Conservation (phyloP, 1,140 invertebrate genomes). For the Bombus superbus region DNA sequence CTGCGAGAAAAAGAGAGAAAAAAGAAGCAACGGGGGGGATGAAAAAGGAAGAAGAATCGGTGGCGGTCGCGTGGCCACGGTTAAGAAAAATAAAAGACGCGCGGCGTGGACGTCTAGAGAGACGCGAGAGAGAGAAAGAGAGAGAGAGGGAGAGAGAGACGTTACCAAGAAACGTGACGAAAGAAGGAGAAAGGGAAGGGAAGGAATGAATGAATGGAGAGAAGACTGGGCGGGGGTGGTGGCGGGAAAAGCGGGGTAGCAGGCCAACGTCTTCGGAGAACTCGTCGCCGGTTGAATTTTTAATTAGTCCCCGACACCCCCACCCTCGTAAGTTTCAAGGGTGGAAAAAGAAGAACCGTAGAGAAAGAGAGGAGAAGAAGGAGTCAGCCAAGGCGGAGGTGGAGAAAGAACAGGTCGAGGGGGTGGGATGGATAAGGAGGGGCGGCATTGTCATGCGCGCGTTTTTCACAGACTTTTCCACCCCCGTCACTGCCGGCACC, state of each 20-base stretch:
- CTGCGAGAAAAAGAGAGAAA: not conserved
- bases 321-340: constrained; percentile 27
- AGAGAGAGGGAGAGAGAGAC: not conserved
- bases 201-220: constrained; percentile 57
- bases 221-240: constrained; percentile 29
- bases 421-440: constrained; percentile 65
- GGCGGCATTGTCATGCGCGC: constrained; percentile 82
- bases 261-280: constrained; percentile 74
- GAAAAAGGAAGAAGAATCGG: constrained; percentile 58
- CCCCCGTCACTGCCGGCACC: constrained; percentile 70
- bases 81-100: constrained; percentile 59
- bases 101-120: constrained; percentile 43
- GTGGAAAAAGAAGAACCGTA: not conserved
- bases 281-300: constrained; percentile 77
- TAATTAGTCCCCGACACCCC: constrained; percentile 80
- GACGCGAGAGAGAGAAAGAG: constrained; percentile 12
- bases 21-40: not conserved
- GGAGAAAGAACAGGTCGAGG: constrained; percentile 48
- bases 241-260: constrained; percentile 63
- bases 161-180: constrained; percentile 6
- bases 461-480: constrained; percentile 82
- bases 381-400: constrained; percentile 27
- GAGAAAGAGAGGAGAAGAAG: not conserved
- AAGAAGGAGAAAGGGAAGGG: constrained; percentile 54
- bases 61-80: constrained; percentile 57